Conservation (phyloP, 2,113 vertebrate species). For the Siniperca chuatsi region DNA sequence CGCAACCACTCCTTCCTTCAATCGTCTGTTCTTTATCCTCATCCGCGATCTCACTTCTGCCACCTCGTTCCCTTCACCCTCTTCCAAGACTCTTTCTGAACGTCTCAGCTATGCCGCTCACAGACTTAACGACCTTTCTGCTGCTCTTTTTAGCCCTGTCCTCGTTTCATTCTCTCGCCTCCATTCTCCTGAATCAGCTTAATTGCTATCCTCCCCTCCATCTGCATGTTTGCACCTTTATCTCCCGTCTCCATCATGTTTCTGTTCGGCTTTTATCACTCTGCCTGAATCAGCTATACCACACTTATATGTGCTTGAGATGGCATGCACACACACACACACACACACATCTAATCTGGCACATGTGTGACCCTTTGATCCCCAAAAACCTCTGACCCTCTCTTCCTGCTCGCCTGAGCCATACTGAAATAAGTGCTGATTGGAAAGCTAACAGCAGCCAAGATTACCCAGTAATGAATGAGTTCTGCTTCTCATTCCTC, state of each 20-base stretch:
- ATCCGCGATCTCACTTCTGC: slow-evolving; percentile 14
- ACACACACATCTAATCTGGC: slow-evolving; percentile 25
- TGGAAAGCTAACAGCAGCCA: slow-evolving; percentile 63
- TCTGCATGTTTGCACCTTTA: slow-evolving; percentile 58
- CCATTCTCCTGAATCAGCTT: slow-evolving; percentile 75
- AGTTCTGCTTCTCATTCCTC: slow-evolving; percentile 50
- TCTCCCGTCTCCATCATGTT: slow-evolving; percentile 61
- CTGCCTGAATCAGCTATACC: slow-evolving; percentile 60
- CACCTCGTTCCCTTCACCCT: slow-evolving; percentile 25
- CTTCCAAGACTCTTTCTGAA: slow-evolving; percentile 49
- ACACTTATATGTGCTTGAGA: slow-evolving; percentile 8
- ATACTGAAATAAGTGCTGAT: slow-evolving; percentile 69
- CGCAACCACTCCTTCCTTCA: slow-evolving; percentile 13
- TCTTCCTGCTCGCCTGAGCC: slow-evolving; percentile 63
- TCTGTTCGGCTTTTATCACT: slow-evolving; percentile 46
- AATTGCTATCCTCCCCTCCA: slow-evolving; percentile 69
- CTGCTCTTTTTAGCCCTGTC: slow-evolving; percentile 45
- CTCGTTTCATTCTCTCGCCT: slow-evolving; percentile 52
- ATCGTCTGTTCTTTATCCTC: slow-evolving; percentile 12
- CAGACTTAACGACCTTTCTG: slow-evolving; percentile 56
- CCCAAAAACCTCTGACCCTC: slow-evolving; percentile 59
- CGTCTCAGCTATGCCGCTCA: slow-evolving; percentile 29
- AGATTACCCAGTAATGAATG: slow-evolving; percentile 67
- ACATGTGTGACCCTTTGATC: slow-evolving; percentile 68
- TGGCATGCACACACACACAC: slow-evolving; percentile 12